Conservation (phyloP, 2,888 invertebrate genomes). For the Tridacna gigas region DNA sequence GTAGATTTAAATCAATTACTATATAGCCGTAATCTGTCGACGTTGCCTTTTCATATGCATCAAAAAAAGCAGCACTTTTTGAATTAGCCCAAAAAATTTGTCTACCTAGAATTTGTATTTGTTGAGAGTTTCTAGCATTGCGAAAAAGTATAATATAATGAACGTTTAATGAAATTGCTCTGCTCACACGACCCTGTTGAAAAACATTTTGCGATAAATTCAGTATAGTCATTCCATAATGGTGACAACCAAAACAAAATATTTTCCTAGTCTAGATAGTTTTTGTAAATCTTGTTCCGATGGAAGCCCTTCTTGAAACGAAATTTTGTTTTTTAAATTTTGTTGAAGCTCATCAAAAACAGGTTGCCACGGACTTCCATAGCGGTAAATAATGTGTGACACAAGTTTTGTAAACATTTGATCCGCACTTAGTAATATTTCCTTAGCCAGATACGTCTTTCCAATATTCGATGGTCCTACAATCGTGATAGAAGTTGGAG, state of each 20-base stretch:
- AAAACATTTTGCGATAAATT: conserved; percentile 23
- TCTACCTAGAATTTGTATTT: conserved; percentile 26
- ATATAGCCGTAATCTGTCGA: not conserved
- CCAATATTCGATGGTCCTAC: no score
- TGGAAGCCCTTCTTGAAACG: no score
- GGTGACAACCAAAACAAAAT: not conserved
- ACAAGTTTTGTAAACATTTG: no score
- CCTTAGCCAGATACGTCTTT: no score
- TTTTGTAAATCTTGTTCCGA: no score
- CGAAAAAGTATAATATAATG: conserved; percentile 34
- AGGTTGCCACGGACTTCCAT: no score
- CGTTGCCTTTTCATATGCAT: conserved; percentile 2
- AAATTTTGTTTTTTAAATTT: no score
- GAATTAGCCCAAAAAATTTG: conserved; percentile 4
- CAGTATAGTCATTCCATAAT: not conserved
- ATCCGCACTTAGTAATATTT: no score
- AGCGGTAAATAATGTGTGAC: no score
- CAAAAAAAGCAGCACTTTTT: not conserved
- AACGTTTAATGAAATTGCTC: conserved; percentile 23
- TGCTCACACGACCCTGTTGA: not conserved
- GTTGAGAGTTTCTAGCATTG: conserved; percentile 12
- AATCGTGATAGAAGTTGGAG: no score
- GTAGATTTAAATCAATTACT: conserved; percentile 20
- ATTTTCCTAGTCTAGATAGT: no score
- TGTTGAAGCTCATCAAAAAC: no score